Evolutionary conservation across 2,797 vertebrate genomes (phyloP).

Genomic region (Columba guinea): DNA sequence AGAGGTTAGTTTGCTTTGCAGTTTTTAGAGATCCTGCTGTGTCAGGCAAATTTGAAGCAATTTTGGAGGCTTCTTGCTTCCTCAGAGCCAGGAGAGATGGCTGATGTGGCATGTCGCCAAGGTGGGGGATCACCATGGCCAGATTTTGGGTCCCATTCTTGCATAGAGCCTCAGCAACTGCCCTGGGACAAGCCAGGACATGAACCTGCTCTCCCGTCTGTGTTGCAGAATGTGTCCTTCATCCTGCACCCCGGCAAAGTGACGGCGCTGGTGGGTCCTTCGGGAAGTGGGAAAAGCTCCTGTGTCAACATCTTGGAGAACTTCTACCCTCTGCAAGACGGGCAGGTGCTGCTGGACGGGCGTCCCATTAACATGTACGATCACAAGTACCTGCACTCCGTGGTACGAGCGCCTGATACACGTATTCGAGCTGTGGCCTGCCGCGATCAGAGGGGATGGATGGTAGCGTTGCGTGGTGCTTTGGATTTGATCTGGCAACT

Average conservation of each 20-base stretch:
- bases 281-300: slow-evolving; percentile 95
- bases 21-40: not conserved
- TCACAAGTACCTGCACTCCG: slow-evolving; percentile 90
- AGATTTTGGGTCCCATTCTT: not conserved
- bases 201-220: not conserved
- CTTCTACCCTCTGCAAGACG: slow-evolving; percentile 89
- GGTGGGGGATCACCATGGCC: not conserved
- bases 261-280: slow-evolving; percentile 93
- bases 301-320: slow-evolving; percentile 94
- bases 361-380: slow-evolving; percentile 83
- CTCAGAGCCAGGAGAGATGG: not conserved
- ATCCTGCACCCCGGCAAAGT: slow-evolving; percentile 88
- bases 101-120: not conserved
- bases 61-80: not conserved
- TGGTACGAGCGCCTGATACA: slow-evolving; percentile 78
- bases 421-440: not conserved
- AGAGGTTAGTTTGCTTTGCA: not conserved
- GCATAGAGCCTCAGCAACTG: not conserved
- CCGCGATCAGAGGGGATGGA: not conserved
- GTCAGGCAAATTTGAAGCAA: not conserved
- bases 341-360: slow-evolving; percentile 92
- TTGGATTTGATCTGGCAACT: not conserved
- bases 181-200: not conserved
- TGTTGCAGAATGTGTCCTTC: slow-evolving; percentile 89
- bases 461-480: not conserved